Evolutionary conservation across 2,888 invertebrate genomes (phyloP).

Genomic region (Camponotus fellah): DNA sequence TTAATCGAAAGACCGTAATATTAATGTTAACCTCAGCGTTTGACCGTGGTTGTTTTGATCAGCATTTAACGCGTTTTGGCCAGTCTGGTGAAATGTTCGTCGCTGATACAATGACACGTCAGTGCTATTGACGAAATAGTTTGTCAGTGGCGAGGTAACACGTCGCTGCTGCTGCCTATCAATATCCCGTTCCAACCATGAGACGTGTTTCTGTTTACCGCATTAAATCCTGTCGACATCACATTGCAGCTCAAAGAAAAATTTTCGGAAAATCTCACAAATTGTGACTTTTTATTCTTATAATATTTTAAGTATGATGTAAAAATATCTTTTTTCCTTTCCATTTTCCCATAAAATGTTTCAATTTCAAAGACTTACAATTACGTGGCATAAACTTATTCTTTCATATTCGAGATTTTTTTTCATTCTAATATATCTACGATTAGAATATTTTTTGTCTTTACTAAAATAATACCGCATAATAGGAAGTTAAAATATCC

Average conservation of each 20-base stretch:
- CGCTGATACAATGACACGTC: constrained; percentile 31
- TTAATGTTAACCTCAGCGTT: constrained; percentile 52
- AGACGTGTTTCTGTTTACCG: constrained; percentile 23
- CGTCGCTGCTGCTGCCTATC: constrained; percentile 26
- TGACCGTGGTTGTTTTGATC: constrained; percentile 53
- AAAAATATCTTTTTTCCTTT: not conserved
- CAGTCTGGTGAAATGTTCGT: constrained; percentile 29
- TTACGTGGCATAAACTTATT: not conserved
- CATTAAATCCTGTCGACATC: constrained; percentile 27
- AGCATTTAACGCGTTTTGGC: constrained; percentile 47
- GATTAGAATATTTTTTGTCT: not conserved
- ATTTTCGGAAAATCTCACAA: constrained; percentile 23
- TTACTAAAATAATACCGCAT: not conserved
- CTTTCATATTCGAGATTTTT: not conserved
- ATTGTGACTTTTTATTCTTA: not conserved
- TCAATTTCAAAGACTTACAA: not conserved
- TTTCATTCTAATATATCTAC: not conserved
- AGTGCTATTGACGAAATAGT: constrained; percentile 49
- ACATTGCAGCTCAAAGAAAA: not conserved
- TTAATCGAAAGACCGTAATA: constrained; percentile 45
- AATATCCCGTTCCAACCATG: constrained; percentile 32
- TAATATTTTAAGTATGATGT: not conserved
- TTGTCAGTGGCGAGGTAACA: constrained; percentile 30
- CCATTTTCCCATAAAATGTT: not conserved
- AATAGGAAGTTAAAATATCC: not conserved